Percentiles rank a stretch among this genome's conserved stretches.
Evolutionary conservation across 1,140 invertebrate genomes (phyloP).

Genomic region (Lordiphosa clarofinis): DNA sequence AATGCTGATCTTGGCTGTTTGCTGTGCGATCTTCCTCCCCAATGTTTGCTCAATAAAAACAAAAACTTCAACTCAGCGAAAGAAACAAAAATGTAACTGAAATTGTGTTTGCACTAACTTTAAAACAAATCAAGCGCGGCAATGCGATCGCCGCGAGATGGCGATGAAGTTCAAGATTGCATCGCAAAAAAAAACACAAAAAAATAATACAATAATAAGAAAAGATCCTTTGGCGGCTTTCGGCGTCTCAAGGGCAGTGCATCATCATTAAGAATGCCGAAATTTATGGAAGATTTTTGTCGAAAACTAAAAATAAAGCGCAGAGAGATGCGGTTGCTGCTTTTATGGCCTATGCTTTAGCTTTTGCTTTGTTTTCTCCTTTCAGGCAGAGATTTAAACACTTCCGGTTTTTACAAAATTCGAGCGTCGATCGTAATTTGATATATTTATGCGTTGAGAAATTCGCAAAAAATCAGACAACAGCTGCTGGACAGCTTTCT

Average conservation of each 20-base stretch:
- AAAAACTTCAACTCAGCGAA: slow-evolving; percentile 30
- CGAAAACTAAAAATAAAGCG: slow-evolving; percentile 19
- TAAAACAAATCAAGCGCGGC: slow-evolving; percentile 58
- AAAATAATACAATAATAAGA: too few relatives aligned
- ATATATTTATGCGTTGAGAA: slow-evolving; percentile 66
- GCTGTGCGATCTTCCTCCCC: slow-evolving; percentile 22
- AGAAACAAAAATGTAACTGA: slow-evolving; percentile 63
- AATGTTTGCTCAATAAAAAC: slow-evolving; percentile 63
- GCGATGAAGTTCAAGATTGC: slow-evolving; percentile 25
- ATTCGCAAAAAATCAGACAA: slow-evolving; percentile 42
- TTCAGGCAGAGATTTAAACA: slow-evolving; percentile 46
- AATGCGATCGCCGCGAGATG: slow-evolving; percentile 11
- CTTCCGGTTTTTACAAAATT: slow-evolving; percentile 56
- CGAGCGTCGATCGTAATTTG: slow-evolving; percentile 59
- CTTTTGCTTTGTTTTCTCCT: slow-evolving; percentile 1
- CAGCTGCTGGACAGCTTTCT: slow-evolving; percentile 36
- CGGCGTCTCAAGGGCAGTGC: slow-evolving; percentile 21
- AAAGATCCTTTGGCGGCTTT: slow-evolving; percentile 17
- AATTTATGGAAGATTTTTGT: slow-evolving; percentile 40
- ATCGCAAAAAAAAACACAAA: background rate
- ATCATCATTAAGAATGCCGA: slow-evolving; percentile 30
- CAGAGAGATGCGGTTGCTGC: slow-evolving; percentile 14
- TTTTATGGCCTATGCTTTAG: slow-evolving; percentile 40
- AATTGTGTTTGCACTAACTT: slow-evolving; percentile 56
- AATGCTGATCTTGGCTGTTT: slow-evolving; percentile 47